These are phyloP conservation scores for Nomada hirtipes DNA, from an alignment of 2,888 invertebrate genomes.

Conservation along the genomic window DNA sequence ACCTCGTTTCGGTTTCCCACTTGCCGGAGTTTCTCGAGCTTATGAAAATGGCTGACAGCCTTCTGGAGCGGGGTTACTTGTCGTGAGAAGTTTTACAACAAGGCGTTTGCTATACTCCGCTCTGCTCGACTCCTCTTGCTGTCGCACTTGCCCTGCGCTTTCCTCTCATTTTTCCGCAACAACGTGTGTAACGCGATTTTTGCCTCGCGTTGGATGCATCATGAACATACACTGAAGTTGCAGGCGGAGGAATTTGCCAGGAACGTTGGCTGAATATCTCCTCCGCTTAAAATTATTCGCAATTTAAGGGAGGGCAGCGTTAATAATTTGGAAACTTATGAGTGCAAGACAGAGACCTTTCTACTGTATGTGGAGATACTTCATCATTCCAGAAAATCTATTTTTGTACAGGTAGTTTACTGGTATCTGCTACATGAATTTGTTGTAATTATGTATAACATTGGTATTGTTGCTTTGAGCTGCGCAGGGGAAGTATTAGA, in stretches of 20 bases:
- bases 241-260: not conserved
- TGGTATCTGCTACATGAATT: too few species aligned
- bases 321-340: not conserved
- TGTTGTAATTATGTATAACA: too few species aligned
- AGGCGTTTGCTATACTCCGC: conserved; percentile 45
- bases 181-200: conserved; percentile 42
- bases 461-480: too few species aligned
- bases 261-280: not conserved
- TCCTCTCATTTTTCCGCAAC: conserved; percentile 49
- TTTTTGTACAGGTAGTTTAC: too few species aligned
- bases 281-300: not conserved
- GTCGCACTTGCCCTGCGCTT: conserved; percentile 12
- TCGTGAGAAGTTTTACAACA: conserved; percentile 59
- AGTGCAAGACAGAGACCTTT: not conserved
- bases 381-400: too few species aligned
- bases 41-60: conserved; percentile 73
- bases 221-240: not conserved
- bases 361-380: too few species aligned
- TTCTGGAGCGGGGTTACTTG: conserved; percentile 62
- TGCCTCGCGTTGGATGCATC: conserved; percentile 18
- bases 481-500: too few species aligned
- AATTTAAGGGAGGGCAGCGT: not conserved
- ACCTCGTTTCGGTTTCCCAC: conserved; percentile 65
- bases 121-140: conserved; percentile 1
- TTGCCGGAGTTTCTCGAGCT: conserved; percentile 72